Percentiles rank a stretch among this genome's conserved stretches.
These are phyloP conservation scores for Andrena minutula DNA, from an alignment of 2,888 invertebrate genomes.

Conservation along the genomic window DNA sequence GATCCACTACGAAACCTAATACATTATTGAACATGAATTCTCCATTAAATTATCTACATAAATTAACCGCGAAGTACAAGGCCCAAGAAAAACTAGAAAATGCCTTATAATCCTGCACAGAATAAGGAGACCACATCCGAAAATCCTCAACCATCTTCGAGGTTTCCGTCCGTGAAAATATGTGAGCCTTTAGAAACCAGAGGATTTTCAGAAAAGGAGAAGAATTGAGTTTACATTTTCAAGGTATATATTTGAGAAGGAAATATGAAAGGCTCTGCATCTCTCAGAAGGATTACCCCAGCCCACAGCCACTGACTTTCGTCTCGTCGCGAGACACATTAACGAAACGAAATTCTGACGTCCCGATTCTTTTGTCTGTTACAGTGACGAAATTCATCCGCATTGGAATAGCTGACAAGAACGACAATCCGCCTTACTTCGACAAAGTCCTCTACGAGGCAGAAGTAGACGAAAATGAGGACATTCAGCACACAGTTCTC, in stretches of 20 bases:
- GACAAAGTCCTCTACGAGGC: constrained; percentile 98
- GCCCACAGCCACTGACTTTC: constrained; percentile 7
- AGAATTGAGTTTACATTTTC: constrained; percentile 28
- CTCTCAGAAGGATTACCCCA: constrained; percentile 7
- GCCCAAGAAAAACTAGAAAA: background rate
- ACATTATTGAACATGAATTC: constrained; percentile 46
- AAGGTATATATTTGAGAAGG: background rate
- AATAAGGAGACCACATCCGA: background rate
- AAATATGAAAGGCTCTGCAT: constrained; percentile 6
- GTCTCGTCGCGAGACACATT: background rate
- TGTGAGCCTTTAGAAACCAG: background rate
- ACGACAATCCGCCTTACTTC: constrained; percentile 99
- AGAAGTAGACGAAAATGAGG: constrained; percentile 99
- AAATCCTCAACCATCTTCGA: background rate
- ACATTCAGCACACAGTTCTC: constrained; percentile 98
- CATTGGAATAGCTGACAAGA: constrained; percentile 99
- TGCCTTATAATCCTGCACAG: background rate
- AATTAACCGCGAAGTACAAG: constrained; percentile 35
- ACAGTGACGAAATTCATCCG: constrained; percentile 99
- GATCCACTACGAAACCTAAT: constrained; percentile 19
- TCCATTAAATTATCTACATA: constrained; percentile 52
- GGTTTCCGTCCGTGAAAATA: background rate
- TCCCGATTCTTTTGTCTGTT: constrained; percentile 80
- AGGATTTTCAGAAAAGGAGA: background rate
- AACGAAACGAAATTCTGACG: constrained; percentile 20